phyloP scores from a whole-genome alignment of 2,797 vertebrate genomes.

The Parauchenoglanis punctatus region DNA sequence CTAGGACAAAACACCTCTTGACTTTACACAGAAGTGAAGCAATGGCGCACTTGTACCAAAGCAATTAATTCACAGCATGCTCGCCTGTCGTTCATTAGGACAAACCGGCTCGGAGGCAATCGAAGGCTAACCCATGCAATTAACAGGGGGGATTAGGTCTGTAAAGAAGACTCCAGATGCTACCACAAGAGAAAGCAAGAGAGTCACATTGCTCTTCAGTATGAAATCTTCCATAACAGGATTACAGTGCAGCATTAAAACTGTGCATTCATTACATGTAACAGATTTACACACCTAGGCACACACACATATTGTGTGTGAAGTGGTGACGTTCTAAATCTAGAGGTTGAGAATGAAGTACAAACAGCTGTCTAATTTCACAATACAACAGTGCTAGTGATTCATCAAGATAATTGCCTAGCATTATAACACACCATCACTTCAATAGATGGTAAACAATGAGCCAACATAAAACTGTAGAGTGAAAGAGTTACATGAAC shows the following conservation, averaged over 20 bases:
- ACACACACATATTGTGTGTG: not conserved
- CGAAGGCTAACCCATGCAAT: conserved; percentile 57
- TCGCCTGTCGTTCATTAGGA: conserved; percentile 55
- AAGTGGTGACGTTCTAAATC: not conserved
- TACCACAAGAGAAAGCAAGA: conserved; percentile 33
- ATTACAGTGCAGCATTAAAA: conserved; percentile 12
- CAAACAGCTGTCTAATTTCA: conserved; percentile 11
- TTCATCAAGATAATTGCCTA: not conserved
- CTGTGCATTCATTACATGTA: conserved; percentile 17
- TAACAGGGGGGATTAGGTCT: conserved; percentile 56
- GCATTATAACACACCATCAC: conserved; percentile 2
- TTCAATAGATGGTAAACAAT: conserved; percentile 2
- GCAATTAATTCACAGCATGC: conserved; percentile 59
- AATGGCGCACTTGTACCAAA: conserved; percentile 51
- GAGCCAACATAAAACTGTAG: not conserved
- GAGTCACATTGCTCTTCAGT: conserved; percentile 11
- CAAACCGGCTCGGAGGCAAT: conserved; percentile 55
- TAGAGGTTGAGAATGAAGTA: not conserved
- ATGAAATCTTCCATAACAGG: conserved; percentile 20
- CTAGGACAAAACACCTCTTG: conserved; percentile 47
- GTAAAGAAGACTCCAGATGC: conserved; percentile 52
- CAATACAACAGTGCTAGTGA: not conserved
- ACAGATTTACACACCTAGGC: conserved; percentile 6
- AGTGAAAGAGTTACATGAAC: not conserved
- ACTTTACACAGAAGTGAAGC: conserved; percentile 50